Evolutionary conservation across 2,797 vertebrate species (phyloP).

Genomic region (Phrynocephalus forsythii): DNA sequence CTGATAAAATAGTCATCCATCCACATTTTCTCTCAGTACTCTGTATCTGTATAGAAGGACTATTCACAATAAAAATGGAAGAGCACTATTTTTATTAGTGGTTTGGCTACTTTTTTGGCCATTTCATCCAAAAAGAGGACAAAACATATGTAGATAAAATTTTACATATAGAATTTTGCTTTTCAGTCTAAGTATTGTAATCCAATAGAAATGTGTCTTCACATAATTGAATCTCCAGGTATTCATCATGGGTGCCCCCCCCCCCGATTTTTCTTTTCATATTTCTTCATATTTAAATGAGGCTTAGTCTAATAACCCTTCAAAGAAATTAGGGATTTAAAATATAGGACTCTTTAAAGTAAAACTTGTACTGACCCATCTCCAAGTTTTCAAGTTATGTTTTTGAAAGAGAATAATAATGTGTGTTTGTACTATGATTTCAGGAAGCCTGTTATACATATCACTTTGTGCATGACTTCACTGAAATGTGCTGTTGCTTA

Average conservation of each 20-base stretch:
- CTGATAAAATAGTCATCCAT: not conserved
- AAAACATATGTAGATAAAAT: not conserved
- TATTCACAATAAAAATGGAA: not conserved
- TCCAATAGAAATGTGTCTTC: no score
- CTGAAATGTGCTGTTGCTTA: not conserved
- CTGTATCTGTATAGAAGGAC: not conserved
- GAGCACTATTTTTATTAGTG: not conserved
- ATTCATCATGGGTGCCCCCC: no score
- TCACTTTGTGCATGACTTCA: not conserved
- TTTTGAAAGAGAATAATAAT: no score
- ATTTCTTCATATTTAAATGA: no score
- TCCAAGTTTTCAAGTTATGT: no score
- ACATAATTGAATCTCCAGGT: no score
- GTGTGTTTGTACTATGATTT: not conserved
- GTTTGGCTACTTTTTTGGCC: not conserved
- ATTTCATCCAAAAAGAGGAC: not conserved
- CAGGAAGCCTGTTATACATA: not conserved
- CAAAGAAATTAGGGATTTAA: no score
- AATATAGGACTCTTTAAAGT: no score
- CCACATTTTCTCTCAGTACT: not conserved
- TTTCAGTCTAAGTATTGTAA: no score
- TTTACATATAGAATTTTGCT: no score
- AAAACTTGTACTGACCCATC: not conserved
- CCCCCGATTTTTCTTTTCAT: no score
- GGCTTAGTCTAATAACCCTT: no score